phyloP scores from a whole-genome alignment of 37 sponge, comb jelly and placozoan genomes.

The Eunapius fragilis region DNA sequence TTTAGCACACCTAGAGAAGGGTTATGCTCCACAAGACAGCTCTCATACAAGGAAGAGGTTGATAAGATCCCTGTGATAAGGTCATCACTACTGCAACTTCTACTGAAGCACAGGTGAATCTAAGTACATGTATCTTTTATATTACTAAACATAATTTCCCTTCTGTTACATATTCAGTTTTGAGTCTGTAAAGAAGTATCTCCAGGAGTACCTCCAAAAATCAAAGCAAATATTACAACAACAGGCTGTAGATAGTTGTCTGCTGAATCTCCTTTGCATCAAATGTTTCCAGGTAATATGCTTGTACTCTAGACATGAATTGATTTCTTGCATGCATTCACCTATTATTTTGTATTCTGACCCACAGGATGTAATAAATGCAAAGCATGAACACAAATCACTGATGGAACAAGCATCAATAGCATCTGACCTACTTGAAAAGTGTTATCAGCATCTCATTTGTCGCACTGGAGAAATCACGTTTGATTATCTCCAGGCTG shows the following conservation, averaged over 20 bases:
- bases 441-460: neutral
- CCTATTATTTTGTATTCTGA: neutral
- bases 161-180: neutral
- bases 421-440: neutral
- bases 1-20: neutral
- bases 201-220: constrained; percentile 36
- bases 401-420: neutral
- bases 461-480: neutral
- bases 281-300: constrained; percentile 72
- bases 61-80: constrained; percentile 66
- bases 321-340: too few species aligned
- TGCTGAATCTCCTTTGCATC: constrained; percentile 29
- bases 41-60: constrained; percentile 33
- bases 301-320: neutral
- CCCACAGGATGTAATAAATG: neutral
- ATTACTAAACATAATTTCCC: too few species aligned
- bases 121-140: too few species aligned
- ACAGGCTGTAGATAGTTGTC: neutral
- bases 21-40: constrained; percentile 25
- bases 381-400: neutral
- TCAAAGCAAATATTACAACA: neutral
- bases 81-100: constrained; percentile 65
- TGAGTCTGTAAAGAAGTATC: constrained; percentile 28
- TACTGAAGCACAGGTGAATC: constrained; percentile 54
- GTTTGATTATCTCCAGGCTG: neutral